phyloP scores from a whole-genome alignment of 2,888 invertebrate species.

The Bibio marci region DNA sequence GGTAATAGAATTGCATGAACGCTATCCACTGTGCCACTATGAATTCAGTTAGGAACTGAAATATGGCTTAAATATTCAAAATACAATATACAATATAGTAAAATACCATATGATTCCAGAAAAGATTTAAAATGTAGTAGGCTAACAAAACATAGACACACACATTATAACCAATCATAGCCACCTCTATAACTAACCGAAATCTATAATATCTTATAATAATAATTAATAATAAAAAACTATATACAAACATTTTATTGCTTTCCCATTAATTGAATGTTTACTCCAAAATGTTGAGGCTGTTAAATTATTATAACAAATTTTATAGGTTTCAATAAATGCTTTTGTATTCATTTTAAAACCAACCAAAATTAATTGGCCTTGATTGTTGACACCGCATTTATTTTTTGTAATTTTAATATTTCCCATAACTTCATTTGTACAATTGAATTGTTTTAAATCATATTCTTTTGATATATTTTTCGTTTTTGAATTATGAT shows the following conservation, averaged over 20 bases:
- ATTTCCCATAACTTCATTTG: slow-evolving; percentile 11
- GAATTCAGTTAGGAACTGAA: too few species aligned
- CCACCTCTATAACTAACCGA: too few species aligned
- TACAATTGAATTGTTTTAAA: slow-evolving; percentile 11
- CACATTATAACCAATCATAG: too few species aligned
- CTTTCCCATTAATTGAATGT: slow-evolving; percentile 23
- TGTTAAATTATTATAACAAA: slow-evolving; percentile 21
- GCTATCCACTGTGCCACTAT: too few species aligned
- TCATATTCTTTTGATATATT: not conserved
- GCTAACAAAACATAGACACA: too few species aligned
- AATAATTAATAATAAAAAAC: slow-evolving; percentile 5
- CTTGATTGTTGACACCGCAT: slow-evolving; percentile 15
- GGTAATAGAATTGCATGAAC: too few species aligned
- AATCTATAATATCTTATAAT: too few species aligned
- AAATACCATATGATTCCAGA: too few species aligned
- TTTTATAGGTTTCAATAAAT: slow-evolving; percentile 17
- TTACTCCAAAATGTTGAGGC: slow-evolving; percentile 23
- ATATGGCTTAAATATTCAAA: too few species aligned
- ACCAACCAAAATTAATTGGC: slow-evolving; percentile 15
- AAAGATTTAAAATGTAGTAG: too few species aligned
- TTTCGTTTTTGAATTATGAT: not conserved
- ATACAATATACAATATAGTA: too few species aligned
- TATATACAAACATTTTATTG: slow-evolving; percentile 22
- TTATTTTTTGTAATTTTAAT: slow-evolving; percentile 14
- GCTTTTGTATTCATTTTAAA: slow-evolving; percentile 9